A percentile compares a stretch with the other conserved stretches of the same genome.
phyloP scores from a whole-genome alignment of 2,113 vertebrate genomes.

The Clinocottus analis region DNA sequence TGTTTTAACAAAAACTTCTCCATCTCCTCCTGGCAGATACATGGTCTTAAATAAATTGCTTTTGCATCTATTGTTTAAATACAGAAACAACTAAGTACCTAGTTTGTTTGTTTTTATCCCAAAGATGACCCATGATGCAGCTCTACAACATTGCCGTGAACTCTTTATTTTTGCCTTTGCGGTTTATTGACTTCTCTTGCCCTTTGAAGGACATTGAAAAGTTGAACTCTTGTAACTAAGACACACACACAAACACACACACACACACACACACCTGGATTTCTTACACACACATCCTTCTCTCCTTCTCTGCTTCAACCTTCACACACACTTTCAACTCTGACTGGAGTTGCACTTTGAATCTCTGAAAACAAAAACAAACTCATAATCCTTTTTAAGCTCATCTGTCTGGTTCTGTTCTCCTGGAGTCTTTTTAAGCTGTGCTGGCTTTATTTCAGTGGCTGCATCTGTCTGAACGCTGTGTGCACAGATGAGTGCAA shows the following conservation, averaged over 20 bases:
- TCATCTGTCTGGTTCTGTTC: conserved; percentile 53
- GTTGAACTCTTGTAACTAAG: neutral
- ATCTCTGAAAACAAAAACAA: conserved; percentile 38
- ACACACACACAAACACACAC: neutral
- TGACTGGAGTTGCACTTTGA: conserved; percentile 7
- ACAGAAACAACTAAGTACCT: neutral
- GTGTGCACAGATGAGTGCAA: conserved; percentile 25
- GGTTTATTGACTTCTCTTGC: neutral
- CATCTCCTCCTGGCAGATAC: neutral
- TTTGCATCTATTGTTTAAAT: neutral
- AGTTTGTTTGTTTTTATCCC: neutral
- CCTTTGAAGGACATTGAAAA: conserved; percentile 5
- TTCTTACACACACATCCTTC: conserved; percentile 12
- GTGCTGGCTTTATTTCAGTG: conserved; percentile 33
- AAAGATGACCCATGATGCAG: neutral
- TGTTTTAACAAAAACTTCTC: neutral
- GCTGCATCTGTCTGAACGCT: conserved; percentile 38
- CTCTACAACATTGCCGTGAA: neutral
- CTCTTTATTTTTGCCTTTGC: neutral
- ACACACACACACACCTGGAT: neutral
- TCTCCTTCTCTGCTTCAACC: neutral
- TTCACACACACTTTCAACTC: neutral
- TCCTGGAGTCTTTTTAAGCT: conserved; percentile 42
- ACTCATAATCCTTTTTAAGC: conserved; percentile 43
- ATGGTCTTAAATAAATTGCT: neutral